phyloP scores from a whole-genome alignment of 2,113 vertebrate genomes.

The Pteropus alecto region DNA sequence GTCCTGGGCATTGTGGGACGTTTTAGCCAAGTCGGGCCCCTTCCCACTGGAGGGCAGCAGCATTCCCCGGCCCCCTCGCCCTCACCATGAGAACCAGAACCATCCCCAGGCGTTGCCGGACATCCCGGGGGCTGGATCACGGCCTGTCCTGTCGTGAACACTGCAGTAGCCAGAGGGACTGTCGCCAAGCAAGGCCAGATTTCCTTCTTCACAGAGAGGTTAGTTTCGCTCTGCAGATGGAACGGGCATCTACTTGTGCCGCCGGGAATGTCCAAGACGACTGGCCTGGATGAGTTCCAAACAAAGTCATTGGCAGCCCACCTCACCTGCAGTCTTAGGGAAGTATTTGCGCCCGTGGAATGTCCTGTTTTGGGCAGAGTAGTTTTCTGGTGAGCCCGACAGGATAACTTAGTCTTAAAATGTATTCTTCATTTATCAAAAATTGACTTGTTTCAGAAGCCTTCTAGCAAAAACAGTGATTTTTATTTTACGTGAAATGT shows the following conservation, averaged over 20 bases:
- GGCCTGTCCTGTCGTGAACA: background rate
- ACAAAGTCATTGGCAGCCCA: background rate
- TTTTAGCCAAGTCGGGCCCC: background rate
- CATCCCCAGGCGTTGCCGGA: background rate
- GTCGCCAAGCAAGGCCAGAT: background rate
- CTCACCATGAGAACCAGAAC: background rate
- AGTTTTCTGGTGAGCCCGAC: background rate
- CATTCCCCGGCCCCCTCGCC: accelerated
- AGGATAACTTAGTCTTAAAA: background rate
- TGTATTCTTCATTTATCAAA: background rate
- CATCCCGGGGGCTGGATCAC: background rate
- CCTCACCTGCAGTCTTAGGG: background rate
- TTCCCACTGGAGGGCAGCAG: background rate
- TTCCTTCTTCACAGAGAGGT: background rate
- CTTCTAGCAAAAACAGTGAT: background rate
- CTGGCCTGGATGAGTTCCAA: background rate
- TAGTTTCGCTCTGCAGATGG: background rate
- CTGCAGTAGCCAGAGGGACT: background rate
- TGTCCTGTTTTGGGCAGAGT: background rate
- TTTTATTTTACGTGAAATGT: slow-evolving; percentile 23
- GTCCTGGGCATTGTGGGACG: background rate
- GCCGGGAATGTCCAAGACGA: background rate
- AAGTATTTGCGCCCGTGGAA: background rate
- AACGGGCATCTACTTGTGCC: background rate
- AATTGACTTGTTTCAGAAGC: background rate